Percentiles rank a stretch among this genome's conserved stretches.
phyloP scores from a whole-genome alignment of 2,797 vertebrate genomes.

The Sebastiscus albofasciatus region DNA sequence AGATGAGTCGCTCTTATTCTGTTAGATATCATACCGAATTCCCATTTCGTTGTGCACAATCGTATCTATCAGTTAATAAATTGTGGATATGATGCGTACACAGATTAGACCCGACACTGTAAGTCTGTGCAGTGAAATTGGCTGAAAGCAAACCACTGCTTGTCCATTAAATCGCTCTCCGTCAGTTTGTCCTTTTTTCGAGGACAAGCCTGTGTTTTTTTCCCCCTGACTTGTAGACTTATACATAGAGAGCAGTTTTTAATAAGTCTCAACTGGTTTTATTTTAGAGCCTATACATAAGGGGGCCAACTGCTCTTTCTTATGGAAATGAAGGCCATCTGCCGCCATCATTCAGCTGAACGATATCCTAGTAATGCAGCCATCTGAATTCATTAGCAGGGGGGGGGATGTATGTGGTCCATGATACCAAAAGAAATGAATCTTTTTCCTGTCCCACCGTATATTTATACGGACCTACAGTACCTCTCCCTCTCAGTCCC shows the following conservation, averaged over 20 bases:
- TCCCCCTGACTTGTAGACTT: constrained; percentile 49
- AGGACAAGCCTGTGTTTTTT: constrained; percentile 54
- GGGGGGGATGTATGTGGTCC: constrained; percentile 69
- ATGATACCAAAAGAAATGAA: constrained; percentile 78
- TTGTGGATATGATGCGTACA: constrained; percentile 36
- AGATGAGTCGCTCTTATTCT: constrained; percentile 2
- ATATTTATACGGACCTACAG: constrained; percentile 76
- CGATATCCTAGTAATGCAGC: constrained; percentile 80
- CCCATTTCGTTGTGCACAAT: constrained; percentile 5
- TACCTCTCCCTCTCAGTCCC: constrained; percentile 60
- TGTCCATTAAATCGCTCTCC: constrained; percentile 50
- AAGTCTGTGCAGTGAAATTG: constrained; percentile 35
- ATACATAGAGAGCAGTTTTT: constrained; percentile 70
- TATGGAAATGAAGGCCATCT: constrained; percentile 84
- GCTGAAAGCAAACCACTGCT: constrained; percentile 49
- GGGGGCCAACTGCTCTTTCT: constrained; percentile 82
- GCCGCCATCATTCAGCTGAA: constrained; percentile 80
- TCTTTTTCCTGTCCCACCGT: constrained; percentile 70
- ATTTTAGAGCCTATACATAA: constrained; percentile 79
- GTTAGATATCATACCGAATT: constrained; percentile 13
- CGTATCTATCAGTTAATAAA: constrained; percentile 32
- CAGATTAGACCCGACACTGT: constrained; percentile 47
- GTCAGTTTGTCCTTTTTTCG: constrained; percentile 59
- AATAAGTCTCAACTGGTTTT: constrained; percentile 80
- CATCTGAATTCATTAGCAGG: constrained; percentile 82